phyloP scores from a whole-genome alignment of 2,888 invertebrate species.

The Eurytoma adleriae region DNA sequence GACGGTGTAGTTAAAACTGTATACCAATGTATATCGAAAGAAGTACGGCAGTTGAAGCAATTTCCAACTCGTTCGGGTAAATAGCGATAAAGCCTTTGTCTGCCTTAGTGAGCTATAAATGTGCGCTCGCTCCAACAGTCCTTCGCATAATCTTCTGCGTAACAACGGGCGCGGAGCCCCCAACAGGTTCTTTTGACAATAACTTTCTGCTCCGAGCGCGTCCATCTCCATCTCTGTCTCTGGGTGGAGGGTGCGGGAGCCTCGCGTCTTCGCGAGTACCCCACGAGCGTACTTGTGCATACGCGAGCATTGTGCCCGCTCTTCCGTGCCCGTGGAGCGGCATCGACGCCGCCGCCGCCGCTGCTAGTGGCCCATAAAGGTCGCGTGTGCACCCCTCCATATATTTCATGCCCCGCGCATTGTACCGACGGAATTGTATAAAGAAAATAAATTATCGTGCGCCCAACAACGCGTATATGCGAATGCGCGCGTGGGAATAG shows the following conservation, averaged over 20 bases:
- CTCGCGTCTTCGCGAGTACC: constrained; percentile 17
- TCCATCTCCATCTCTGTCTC: not conserved
- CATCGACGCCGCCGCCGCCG: constrained; percentile 22
- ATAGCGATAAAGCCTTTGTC: not conserved
- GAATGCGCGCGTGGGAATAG: constrained; percentile 53
- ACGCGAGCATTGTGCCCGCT: constrained; percentile 34
- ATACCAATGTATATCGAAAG: no score
- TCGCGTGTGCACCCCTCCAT: constrained; percentile 51
- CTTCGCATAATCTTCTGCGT: constrained; percentile 9
- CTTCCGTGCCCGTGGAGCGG: constrained; percentile 10
- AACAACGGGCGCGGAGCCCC: constrained; percentile 27
- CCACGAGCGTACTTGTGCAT: not conserved
- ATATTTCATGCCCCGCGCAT: constrained; percentile 67
- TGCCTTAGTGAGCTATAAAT: not conserved
- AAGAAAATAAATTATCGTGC: constrained; percentile 67
- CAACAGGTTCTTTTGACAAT: constrained; percentile 45
- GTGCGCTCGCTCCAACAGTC: not conserved
- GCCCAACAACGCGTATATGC: constrained; percentile 33
- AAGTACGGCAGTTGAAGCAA: no score
- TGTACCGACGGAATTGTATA: constrained; percentile 66
- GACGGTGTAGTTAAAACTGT: no score
- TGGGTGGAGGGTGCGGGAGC: not conserved
- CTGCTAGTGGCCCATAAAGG: constrained; percentile 60
- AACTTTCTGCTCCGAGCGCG: constrained; percentile 17
- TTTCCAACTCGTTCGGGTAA: no score